phyloP scores from a whole-genome alignment of 2,113 vertebrate species.

The Orientallactaga bullata region DNA sequence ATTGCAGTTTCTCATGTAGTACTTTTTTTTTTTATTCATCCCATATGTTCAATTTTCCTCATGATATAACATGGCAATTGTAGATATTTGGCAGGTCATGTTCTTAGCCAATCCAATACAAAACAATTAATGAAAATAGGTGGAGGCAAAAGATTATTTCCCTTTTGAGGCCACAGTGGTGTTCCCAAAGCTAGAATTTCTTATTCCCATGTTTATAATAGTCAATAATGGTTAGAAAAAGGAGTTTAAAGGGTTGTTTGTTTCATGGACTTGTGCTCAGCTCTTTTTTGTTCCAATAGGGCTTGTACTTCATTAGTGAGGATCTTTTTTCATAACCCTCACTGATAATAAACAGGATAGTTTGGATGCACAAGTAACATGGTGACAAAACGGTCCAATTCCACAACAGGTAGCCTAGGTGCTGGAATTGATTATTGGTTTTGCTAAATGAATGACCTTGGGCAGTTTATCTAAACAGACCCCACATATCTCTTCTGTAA shows the following conservation, averaged over 20 bases:
- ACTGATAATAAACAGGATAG: background rate
- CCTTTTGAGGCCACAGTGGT: background rate
- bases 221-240: background rate
- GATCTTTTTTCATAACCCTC: background rate
- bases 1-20: too few species aligned
- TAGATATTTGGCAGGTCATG: too few species aligned
- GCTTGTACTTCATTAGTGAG: accelerated
- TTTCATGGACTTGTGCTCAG: background rate
- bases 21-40: too few species aligned
- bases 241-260: background rate
- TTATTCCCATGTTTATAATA: background rate
- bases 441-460: background rate
- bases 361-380: background rate
- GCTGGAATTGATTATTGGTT: background rate
- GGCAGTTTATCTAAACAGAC: background rate
- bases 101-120: background rate
- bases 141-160: background rate
- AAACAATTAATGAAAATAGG: background rate
- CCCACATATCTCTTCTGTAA: background rate
- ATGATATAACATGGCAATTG: background rate
- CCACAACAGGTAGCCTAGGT: too few species aligned
- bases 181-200: background rate
- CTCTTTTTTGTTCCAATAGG: background rate
- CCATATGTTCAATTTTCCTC: background rate
- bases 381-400: background rate